Percentiles rank a stretch among this genome's conserved stretches.
phyloP scores from a whole-genome alignment of 1,140 invertebrate species.

The Reticulitermes speratus region DNA sequence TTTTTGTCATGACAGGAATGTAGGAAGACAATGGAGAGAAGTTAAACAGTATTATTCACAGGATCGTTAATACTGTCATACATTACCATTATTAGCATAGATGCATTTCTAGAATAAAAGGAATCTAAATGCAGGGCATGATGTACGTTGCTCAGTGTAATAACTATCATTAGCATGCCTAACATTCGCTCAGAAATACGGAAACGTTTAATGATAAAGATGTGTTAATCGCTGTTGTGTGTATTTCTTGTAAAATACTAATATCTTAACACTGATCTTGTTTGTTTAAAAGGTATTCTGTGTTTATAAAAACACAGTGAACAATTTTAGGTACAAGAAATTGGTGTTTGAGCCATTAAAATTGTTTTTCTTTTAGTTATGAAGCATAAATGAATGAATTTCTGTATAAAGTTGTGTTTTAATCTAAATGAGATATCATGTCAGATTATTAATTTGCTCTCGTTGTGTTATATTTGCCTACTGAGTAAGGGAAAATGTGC shows the following conservation, averaged over 20 bases:
- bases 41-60: background rate
- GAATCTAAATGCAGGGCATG: background rate
- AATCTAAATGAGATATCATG: background rate
- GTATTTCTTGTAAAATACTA: background rate
- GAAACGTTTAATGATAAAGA: slow-evolving; percentile 6
- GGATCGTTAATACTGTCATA: background rate
- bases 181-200: background rate
- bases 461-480: background rate
- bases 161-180: background rate
- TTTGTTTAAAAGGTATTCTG: background rate
- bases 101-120: background rate
- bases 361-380: background rate
- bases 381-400: background rate
- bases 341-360: background rate
- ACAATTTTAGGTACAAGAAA: background rate
- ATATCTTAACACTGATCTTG: background rate
- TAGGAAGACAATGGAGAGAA: background rate
- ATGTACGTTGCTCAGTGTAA: background rate
- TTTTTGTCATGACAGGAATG: background rate
- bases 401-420: background rate
- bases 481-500: background rate
- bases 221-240: background rate
- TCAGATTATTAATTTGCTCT: background rate
- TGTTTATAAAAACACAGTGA: background rate
- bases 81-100: background rate